Conservation (phyloP, 2,797 vertebrate genomes). For the Pseudocheirus occidentalis region DNA sequence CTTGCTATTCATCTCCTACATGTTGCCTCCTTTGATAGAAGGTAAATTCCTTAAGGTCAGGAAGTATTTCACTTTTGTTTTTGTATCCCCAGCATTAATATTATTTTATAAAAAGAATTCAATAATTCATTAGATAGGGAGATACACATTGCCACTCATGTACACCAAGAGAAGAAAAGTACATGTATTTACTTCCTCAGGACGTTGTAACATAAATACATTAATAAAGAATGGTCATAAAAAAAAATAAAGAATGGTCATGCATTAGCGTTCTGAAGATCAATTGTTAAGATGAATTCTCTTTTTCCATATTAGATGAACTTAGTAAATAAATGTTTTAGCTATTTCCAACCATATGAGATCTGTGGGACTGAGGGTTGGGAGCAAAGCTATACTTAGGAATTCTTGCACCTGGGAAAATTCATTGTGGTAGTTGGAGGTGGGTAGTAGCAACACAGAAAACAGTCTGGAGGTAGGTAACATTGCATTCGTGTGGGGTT, state of each 20-base stretch:
- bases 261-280: neutral
- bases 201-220: neutral
- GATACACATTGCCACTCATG: neutral
- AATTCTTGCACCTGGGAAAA: neutral
- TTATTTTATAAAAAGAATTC: neutral
- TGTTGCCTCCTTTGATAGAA: neutral
- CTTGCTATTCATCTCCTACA: neutral
- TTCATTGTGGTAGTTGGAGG: neutral
- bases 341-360: too few relatives aligned
- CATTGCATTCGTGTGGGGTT: neutral
- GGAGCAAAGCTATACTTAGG: neutral
- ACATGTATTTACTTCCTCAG: neutral
- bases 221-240: neutral
- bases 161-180: neutral
- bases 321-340: neutral
- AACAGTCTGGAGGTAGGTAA: neutral
- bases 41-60: neutral
- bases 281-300: neutral
- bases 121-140: neutral
- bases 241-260: neutral
- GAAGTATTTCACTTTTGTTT: neutral
- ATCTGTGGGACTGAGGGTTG: neutral
- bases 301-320: neutral
- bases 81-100: neutral
- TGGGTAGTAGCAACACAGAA: neutral